Percentiles rank a stretch among this genome's conserved stretches.
Conservation (phyloP, 2,113 vertebrate genomes). For the Peromyscus californicus region DNA sequence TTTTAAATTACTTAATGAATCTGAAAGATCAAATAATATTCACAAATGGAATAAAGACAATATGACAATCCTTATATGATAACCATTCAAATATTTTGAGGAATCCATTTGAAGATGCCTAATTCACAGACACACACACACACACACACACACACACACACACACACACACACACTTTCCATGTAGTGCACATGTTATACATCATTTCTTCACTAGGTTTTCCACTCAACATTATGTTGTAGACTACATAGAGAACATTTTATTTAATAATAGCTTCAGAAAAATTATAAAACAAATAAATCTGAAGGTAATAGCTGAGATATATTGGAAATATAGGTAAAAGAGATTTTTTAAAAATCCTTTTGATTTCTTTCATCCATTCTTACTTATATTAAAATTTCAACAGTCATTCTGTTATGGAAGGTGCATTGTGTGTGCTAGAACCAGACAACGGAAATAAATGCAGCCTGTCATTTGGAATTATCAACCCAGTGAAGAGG, state of each 20-base stretch:
- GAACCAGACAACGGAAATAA: background rate
- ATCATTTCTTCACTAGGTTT: background rate
- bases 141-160: background rate
- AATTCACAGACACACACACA: background rate
- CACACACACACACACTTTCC: too few relatives aligned
- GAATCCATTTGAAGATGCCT: background rate
- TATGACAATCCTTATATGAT: background rate
- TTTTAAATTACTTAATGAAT: background rate
- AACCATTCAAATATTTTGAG: background rate
- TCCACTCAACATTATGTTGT: background rate
- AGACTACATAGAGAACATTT: background rate
- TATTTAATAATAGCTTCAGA: background rate
- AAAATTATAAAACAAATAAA: background rate
- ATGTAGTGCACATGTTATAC: background rate
- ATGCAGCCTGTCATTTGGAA: background rate
- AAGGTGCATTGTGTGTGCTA: background rate
- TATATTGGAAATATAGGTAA: background rate
- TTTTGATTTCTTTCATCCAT: background rate
- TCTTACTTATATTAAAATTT: background rate
- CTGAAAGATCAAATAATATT: conserved; percentile 40
- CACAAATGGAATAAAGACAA: background rate
- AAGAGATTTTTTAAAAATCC: background rate
- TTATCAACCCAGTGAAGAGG: conserved; percentile 27
- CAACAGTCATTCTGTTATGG: background rate
- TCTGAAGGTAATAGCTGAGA: background rate